Evolutionary conservation across 2,888 invertebrate species (phyloP).

Genomic region (Parnassius orleans): DNA sequence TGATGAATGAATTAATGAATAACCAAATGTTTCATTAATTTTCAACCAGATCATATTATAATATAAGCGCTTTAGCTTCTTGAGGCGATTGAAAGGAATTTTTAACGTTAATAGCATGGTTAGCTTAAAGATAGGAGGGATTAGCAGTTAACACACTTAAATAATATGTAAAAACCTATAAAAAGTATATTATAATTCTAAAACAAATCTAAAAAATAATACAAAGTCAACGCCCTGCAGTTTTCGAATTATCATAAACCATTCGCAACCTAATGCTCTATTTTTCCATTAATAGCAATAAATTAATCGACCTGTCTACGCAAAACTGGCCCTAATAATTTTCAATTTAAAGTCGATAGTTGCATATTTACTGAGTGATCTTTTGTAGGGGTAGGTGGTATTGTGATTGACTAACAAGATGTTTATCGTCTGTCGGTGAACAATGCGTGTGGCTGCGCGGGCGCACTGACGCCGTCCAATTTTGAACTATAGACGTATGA

Average conservation of each 20-base stretch:
- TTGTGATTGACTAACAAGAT: slow-evolving; percentile 68
- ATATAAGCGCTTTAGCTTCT: no score
- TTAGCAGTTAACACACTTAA: no score
- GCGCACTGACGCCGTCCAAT: slow-evolving; percentile 42
- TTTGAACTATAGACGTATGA: slow-evolving; percentile 53
- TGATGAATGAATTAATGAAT: no score
- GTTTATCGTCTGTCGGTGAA: slow-evolving; percentile 67
- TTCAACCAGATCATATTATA: no score
- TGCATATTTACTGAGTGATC: slow-evolving; percentile 8
- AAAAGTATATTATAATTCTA: no score
- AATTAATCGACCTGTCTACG: slow-evolving; percentile 33
- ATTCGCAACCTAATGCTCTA: slow-evolving; percentile 46
- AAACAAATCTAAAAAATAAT: neutral
- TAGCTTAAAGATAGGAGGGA: no score
- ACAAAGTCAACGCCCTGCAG: slow-evolving; percentile 42
- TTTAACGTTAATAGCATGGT: no score
- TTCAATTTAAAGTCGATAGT: slow-evolving; percentile 18
- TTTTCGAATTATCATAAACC: slow-evolving; percentile 48
- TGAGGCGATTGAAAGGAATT: no score
- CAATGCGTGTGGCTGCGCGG: slow-evolving; percentile 69
- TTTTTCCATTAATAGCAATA: slow-evolving; percentile 48
- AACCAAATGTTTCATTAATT: no score
- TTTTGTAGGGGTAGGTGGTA: slow-evolving; percentile 46
- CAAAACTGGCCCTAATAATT: slow-evolving; percentile 17
- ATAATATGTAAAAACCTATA: no score